Evolutionary conservation across 2,888 invertebrate genomes (phyloP).

Genomic region (Erannis defoliaria): DNA sequence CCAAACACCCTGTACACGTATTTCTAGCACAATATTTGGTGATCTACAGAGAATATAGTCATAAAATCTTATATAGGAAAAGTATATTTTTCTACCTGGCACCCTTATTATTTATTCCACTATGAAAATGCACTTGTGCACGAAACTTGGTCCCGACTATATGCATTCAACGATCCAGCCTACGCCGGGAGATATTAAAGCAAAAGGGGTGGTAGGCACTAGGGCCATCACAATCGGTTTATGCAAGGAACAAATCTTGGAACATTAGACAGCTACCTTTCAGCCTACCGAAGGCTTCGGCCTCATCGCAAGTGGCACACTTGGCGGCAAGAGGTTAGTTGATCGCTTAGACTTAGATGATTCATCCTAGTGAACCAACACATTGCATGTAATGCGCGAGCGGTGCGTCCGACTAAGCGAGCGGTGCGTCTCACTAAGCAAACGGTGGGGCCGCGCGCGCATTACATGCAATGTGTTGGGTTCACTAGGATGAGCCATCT

Average conservation of each 20-base stretch:
- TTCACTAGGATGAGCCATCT: too few species aligned
- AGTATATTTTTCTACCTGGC: conserved; percentile 46
- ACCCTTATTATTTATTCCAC: conserved; percentile 64
- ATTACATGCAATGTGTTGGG: too few species aligned
- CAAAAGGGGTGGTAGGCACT: conserved; percentile 45
- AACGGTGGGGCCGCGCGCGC: too few species aligned
- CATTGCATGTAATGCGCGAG: too few species aligned
- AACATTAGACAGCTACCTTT: too few species aligned
- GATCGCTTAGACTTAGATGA: too few species aligned
- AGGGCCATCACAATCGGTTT: conserved; percentile 19
- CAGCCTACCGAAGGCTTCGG: too few species aligned
- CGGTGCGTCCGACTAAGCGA: too few species aligned
- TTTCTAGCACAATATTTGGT: conserved; percentile 4
- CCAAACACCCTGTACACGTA: not conserved
- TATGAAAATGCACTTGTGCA: conserved; percentile 71
- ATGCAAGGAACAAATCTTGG: not conserved
- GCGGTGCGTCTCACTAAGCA: too few species aligned
- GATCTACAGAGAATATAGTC: conserved; percentile 19
- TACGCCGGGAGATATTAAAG: conserved; percentile 67
- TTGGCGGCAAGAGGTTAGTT: too few species aligned
- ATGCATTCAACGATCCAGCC: conserved; percentile 65
- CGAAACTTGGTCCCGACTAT: conserved; percentile 65
- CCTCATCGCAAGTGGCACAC: too few species aligned
- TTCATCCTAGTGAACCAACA: too few species aligned
- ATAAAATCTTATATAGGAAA: conserved; percentile 41